Conservation (phyloP, 2,113 vertebrate genomes). For the Cinclus mexicanus region DNA sequence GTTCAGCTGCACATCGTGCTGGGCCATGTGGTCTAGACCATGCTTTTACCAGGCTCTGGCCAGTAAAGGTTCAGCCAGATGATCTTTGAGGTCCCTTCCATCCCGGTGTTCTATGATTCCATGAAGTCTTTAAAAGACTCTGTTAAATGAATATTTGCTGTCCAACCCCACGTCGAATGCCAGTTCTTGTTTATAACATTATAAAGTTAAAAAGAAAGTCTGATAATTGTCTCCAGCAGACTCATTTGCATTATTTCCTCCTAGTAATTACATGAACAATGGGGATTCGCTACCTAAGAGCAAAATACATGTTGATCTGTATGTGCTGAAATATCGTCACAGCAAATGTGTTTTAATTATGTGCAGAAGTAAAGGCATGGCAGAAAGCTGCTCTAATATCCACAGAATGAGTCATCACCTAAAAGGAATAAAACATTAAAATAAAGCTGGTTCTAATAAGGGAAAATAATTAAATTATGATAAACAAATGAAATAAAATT, state of each 20-base stretch:
- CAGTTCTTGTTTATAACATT: constrained; percentile 40
- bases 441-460: constrained; percentile 34
- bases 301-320: constrained; percentile 44
- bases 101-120: not conserved
- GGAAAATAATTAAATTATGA: constrained; percentile 51
- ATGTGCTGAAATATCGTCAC: constrained; percentile 39
- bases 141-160: constrained; percentile 19
- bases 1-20: not conserved
- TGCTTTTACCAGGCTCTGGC: not conserved
- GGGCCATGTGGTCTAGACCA: not conserved
- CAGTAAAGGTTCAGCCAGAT: not conserved
- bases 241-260: constrained; percentile 55
- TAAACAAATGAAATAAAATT: constrained; percentile 43
- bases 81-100: not conserved
- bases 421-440: constrained; percentile 6
- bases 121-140: constrained; percentile 11
- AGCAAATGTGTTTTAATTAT: constrained; percentile 35
- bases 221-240: constrained; percentile 29
- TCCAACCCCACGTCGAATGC: constrained; percentile 5
- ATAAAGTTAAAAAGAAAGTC: constrained; percentile 18
- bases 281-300: constrained; percentile 35
- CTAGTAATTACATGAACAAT: constrained; percentile 37
- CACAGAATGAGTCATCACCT: constrained; percentile 16
- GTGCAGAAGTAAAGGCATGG: not conserved
- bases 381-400: not conserved